Conservation (phyloP, 1,140 invertebrate species). For the Drosophila parabipectinata region DNA sequence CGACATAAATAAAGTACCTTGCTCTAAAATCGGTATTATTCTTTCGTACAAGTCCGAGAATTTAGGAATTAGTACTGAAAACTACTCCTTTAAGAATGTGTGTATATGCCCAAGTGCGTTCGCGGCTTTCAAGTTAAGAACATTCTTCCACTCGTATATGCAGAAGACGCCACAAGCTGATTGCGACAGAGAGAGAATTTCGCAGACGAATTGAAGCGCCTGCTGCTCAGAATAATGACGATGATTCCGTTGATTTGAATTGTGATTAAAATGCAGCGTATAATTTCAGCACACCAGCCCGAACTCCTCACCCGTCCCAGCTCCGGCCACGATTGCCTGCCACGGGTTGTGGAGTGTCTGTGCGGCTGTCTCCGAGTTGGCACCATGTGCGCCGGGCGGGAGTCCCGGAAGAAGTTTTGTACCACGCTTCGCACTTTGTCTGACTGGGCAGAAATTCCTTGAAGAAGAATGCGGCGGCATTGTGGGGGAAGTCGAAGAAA, state of each 20-base stretch:
- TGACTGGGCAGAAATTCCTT: slow-evolving; percentile 61
- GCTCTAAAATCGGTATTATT: no score
- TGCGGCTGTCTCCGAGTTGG: slow-evolving; percentile 36
- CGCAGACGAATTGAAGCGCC: slow-evolving; percentile 26
- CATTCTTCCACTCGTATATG: slow-evolving; percentile 29
- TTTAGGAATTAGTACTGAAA: neutral
- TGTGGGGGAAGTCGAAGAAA: slow-evolving; percentile 61
- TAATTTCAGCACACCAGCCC: slow-evolving; percentile 59
- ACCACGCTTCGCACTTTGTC: slow-evolving; percentile 70
- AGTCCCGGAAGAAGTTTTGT: slow-evolving; percentile 57
- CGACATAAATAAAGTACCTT: no score
- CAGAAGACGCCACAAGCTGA: slow-evolving; percentile 31
- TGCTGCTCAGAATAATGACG: slow-evolving; percentile 75
- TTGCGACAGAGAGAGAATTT: slow-evolving; percentile 9
- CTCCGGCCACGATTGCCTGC: slow-evolving; percentile 2
- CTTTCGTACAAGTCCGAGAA: no score
- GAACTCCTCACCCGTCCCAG: neutral
- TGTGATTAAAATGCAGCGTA: slow-evolving; percentile 83
- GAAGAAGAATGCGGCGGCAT: slow-evolving; percentile 22
- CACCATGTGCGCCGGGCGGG: slow-evolving; percentile 59
- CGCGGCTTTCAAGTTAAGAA: slow-evolving; percentile 9
- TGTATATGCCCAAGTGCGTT: slow-evolving; percentile 4
- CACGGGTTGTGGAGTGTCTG: slow-evolving; percentile 17
- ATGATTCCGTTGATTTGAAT: slow-evolving; percentile 82
- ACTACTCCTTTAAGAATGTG: slow-evolving; percentile 8